Percentiles rank a stretch among this genome's conserved stretches.
phyloP scores from a whole-genome alignment of 1,140 invertebrate species.

The Temnothorax curvispinosus region DNA sequence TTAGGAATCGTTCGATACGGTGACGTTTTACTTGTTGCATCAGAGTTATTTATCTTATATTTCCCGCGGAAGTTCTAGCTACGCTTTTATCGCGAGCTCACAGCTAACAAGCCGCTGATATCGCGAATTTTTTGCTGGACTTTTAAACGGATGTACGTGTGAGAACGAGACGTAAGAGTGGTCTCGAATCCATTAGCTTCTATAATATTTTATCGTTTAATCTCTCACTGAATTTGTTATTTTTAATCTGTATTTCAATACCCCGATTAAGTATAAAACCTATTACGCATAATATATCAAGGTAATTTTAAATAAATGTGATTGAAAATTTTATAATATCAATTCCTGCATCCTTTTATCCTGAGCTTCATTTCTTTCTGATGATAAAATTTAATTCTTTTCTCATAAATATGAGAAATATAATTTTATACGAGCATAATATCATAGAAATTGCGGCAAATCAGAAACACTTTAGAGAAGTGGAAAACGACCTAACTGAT shows the following conservation, averaged over 20 bases:
- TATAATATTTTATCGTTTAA: background rate
- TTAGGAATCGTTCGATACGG: constrained; percentile 36
- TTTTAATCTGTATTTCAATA: background rate
- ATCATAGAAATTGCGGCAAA: background rate
- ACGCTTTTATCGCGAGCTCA: background rate
- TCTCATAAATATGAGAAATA: background rate
- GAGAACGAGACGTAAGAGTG: background rate
- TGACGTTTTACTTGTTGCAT: constrained; percentile 34
- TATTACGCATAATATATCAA: background rate
- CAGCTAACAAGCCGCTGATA: constrained; percentile 30
- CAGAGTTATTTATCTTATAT: constrained; percentile 33
- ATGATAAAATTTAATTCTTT: background rate
- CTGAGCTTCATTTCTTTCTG: background rate
- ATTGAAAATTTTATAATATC: background rate
- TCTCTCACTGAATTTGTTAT: background rate
- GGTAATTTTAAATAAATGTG: background rate
- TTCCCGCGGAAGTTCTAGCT: background rate
- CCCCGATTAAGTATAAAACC: background rate
- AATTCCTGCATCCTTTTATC: background rate
- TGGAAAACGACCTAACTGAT: background rate
- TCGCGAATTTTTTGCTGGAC: background rate
- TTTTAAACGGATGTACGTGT: constrained; percentile 4
- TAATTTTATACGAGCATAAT: background rate
- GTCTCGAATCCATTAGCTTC: background rate
- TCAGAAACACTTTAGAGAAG: background rate